Base-by-base conservation (phyloP, 2,113 vertebrate species). In the Sclerurus mexicanus region DNA sequence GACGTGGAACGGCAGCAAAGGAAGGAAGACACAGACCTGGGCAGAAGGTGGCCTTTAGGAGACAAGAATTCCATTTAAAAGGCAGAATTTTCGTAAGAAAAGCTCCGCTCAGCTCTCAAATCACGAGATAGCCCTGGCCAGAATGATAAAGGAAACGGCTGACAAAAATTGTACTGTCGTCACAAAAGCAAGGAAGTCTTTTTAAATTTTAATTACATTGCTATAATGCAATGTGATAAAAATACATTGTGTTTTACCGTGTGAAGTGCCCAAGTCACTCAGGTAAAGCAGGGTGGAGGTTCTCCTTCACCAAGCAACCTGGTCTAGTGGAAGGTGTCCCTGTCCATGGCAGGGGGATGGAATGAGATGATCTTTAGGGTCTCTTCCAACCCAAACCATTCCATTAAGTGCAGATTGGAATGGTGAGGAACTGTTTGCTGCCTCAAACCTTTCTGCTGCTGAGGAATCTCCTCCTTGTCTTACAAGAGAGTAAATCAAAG, bases 31-130 rank as follows among this genome's bases (percentile, higher is more conserved):
- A 44, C 66, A 0, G 89, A 82, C 75, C 97, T 84, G 30, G 93
- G 94, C 63, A 96, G 8, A 31, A 93, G 28, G 80, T 59, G 68
- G 39, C 97, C 98, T 98, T 83, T 1, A 64, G 73, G 64, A 91
- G 59, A 85, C 40, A 76, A 73, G 12, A 78, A 14, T 1, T 30
- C 44, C 40, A 56, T 5, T 90, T 35, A 5, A 49, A 33, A 87
- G 13, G 42, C 25, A 46, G 40, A n/a, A 47, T 20, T 62, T 44
- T 9, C 42, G 40, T 4, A 9, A 50, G 27, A 64, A 78, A 30
- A 85, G 14, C 46, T 66, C 68, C 47, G 59, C 28, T 28, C 17
- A 6, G 30, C 30, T 78, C 63, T 53, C 24, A 55, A 47, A 58
- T 4, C 2, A 6, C 6, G 31, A 56, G 16, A 11, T 3, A 71